phyloP scores from a whole-genome alignment of 2,888 invertebrate genomes.

The Drosophila pseudotalamancana region DNA sequence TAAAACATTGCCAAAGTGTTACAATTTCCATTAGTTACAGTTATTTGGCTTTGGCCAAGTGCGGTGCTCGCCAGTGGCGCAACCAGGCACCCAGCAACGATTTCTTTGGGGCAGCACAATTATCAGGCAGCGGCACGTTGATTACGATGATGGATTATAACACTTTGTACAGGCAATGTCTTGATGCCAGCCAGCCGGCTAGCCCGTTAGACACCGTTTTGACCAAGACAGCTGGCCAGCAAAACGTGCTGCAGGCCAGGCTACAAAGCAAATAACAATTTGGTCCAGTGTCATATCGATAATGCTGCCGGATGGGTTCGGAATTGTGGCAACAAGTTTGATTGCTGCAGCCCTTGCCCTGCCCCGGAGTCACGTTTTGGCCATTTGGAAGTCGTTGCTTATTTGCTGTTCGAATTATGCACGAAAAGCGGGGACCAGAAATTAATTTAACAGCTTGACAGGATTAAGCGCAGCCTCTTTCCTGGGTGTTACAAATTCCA shows the following conservation, averaged over 20 bases:
- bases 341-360: constrained; percentile 22
- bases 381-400: constrained; percentile 45
- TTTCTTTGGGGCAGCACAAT: constrained; percentile 57
- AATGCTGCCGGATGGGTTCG: neutral
- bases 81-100: constrained; percentile 42
- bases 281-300: constrained; percentile 36
- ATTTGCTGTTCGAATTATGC: constrained; percentile 52
- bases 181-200: constrained; percentile 2
- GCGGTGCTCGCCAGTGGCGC: constrained; percentile 61
- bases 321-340: constrained; percentile 1
- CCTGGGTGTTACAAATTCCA: constrained; percentile 53
- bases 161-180: constrained; percentile 56
- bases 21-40: constrained; percentile 80
- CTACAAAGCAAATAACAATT: constrained; percentile 25
- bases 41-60: constrained; percentile 69
- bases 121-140: constrained; percentile 69
- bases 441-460: constrained; percentile 79
- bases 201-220: constrained; percentile 13
- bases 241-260: constrained; percentile 16
- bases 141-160: constrained; percentile 79
- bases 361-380: constrained; percentile 56
- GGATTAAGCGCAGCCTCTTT: constrained; percentile 54
- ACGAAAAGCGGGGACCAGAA: constrained; percentile 52
- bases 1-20: constrained; percentile 76
- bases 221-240: constrained; percentile 16